Evolutionary conservation across 2,888 invertebrate genomes (phyloP).

Genomic region (Lasius fuliginosus): DNA sequence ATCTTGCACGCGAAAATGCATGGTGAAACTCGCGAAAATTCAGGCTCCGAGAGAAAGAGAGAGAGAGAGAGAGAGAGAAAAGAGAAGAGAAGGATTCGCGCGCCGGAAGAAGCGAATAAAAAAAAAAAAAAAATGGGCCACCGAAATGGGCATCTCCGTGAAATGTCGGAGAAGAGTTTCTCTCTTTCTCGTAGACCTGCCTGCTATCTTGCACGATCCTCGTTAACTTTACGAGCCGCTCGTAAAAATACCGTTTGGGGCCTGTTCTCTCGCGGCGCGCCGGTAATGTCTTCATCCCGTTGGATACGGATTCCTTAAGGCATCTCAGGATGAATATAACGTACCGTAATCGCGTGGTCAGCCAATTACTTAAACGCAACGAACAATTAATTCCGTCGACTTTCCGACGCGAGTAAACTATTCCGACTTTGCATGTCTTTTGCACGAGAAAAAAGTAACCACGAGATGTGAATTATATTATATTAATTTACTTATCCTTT

Average conservation of each 20-base stretch:
- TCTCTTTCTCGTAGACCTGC: slow-evolving; percentile 67
- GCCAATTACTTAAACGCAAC: slow-evolving; percentile 85
- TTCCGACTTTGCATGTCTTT: not conserved
- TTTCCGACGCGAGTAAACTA: slow-evolving; percentile 38
- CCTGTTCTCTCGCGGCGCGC: slow-evolving; percentile 75
- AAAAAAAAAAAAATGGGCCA: slow-evolving; percentile 72
- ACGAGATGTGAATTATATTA: not conserved
- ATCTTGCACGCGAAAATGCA: slow-evolving; percentile 30
- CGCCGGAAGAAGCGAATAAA: slow-evolving; percentile 46
- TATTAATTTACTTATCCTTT: not conserved
- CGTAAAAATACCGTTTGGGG: slow-evolving; percentile 85
- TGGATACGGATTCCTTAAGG: slow-evolving; percentile 80
- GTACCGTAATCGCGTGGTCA: slow-evolving; percentile 83
- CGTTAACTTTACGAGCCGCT: slow-evolving; percentile 86
- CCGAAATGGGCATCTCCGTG: slow-evolving; percentile 67
- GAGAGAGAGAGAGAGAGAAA: not conserved
- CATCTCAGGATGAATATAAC: slow-evolving; percentile 83
- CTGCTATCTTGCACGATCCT: slow-evolving; percentile 73
- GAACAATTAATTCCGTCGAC: slow-evolving; percentile 81
- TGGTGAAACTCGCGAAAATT: slow-evolving; percentile 50
- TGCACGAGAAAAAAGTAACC: not conserved
- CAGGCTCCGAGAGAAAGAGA: not conserved
- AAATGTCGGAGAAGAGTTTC: slow-evolving; percentile 68
- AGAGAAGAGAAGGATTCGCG: slow-evolving; percentile 4
- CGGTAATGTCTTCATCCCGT: slow-evolving; percentile 85